Conservation (phyloP, 2,888 invertebrate species). For the Tetrapedia diversipes region DNA sequence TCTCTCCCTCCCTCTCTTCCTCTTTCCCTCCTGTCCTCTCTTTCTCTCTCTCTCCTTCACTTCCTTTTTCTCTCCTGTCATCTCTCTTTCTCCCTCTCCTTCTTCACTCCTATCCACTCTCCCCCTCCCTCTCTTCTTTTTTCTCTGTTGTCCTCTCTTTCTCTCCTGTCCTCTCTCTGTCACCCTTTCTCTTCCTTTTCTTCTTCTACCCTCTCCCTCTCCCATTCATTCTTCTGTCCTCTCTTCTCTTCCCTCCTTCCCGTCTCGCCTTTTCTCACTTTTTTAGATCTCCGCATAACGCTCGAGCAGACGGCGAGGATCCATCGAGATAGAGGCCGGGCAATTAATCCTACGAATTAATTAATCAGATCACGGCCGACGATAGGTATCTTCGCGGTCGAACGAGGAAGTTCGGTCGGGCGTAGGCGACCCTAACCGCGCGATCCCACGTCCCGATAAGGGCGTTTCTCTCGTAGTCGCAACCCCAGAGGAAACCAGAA, state of each 20-base stretch:
- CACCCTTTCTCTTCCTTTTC: slow-evolving; percentile 52
- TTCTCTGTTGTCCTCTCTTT: slow-evolving; percentile 30
- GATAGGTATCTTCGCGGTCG: slow-evolving; percentile 57
- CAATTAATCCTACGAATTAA: slow-evolving; percentile 74
- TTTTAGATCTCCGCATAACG: slow-evolving; percentile 42
- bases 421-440: slow-evolving; percentile 66
- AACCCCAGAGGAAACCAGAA: slow-evolving; percentile 66
- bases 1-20: slow-evolving; percentile 8
- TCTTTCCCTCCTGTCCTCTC: slow-evolving; percentile 65
- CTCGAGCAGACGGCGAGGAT: slow-evolving; percentile 55
- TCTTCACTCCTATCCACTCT: slow-evolving; percentile 20
- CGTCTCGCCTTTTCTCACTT: background rate
- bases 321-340: slow-evolving; percentile 62
- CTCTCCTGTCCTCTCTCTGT: slow-evolving; percentile 22
- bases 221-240: slow-evolving; percentile 55
- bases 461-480: slow-evolving; percentile 39
- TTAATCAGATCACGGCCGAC: slow-evolving; percentile 66
- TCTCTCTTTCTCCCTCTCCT: slow-evolving; percentile 54
- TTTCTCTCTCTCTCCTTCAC: slow-evolving; percentile 34
- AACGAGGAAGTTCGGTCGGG: slow-evolving; percentile 62
- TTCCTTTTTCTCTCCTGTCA: background rate
- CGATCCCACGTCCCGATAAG: slow-evolving; percentile 64
- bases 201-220: slow-evolving; percentile 23
- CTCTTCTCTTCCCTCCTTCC: slow-evolving; percentile 47
- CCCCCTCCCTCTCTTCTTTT: slow-evolving; percentile 60